Base-by-base conservation (phyloP, 92 coral and sea anemone species). In the Heteractis magnifica region DNA sequence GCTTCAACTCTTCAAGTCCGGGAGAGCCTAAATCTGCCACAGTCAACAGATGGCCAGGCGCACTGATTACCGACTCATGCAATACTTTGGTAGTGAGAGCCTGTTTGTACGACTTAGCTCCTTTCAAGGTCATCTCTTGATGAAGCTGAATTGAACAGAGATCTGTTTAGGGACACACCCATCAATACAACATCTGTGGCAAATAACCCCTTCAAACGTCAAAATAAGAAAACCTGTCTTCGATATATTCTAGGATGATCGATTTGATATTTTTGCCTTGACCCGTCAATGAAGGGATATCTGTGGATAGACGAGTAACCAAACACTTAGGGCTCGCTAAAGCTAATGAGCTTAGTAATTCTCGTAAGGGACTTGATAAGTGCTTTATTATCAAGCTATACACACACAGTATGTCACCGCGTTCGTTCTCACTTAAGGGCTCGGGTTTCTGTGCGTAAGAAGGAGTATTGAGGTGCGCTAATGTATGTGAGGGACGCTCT, bases 311-410 rank as follows among this genome's bases (percentile, higher is more conserved):
- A 84, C 91, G 78, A 84, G 93, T 83, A 90, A 90, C 87, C 72
- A 71, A 71, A 90, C 53, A 87, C 86, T 60, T 85, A 26, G 76
- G 81, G 85, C 93, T 80, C 86, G 79, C 75, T 72, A 14, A 80
- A 52, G 77, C 83, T 91, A 91, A 91, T 91, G 86, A 91, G 94
- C 94, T 91, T 91, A 90, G 83, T 91, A 82, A 52, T 82, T 85
- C 89, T 88, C 87, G 85, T 91, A 85, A 91, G 94, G 82, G 89
- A 84, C 91, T 91, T 82, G 91, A 82, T 88, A 91, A 91, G 94
- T 91, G 94, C 80, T 87, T 88, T 83, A 88, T 88, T 91, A 90
- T 87, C 93, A 88, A 81, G 73, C 80, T 77, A 85, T 90, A 88
- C 80, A 87, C 88, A 85, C 87, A 76, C 81, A 85, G 74, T 76